Conservation (phyloP, 2,113 vertebrate genomes). For the Chaetodon auriga region DNA sequence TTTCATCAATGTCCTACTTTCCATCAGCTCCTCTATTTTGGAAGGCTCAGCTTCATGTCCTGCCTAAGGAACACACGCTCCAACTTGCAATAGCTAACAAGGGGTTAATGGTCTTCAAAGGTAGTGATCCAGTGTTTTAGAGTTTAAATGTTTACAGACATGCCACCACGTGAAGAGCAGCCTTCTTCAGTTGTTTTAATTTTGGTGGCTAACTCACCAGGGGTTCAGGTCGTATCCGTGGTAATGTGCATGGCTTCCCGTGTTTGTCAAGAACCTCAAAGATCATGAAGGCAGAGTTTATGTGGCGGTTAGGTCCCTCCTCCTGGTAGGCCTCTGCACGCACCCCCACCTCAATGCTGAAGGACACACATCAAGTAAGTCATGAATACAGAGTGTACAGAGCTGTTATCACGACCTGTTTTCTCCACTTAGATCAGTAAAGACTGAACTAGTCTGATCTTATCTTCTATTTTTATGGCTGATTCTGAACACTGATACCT, state of each 20-base stretch:
- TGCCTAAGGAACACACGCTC: too few relatives aligned
- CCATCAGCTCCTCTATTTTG: too few relatives aligned
- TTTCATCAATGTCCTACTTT: too few relatives aligned
- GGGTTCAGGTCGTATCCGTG: slow-evolving; percentile 88
- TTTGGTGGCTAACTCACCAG: slow-evolving; percentile 79
- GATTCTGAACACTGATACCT: slow-evolving; percentile 74
- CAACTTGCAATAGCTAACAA: too few relatives aligned
- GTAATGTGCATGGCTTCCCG: slow-evolving; percentile 83
- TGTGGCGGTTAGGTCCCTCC: slow-evolving; percentile 86
- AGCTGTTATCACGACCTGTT: background rate
- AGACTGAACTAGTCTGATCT: background rate
- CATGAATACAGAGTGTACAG: background rate
- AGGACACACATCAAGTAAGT: background rate
- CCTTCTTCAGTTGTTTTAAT: background rate
- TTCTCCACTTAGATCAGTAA: background rate
- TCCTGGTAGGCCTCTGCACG: slow-evolving; percentile 91
- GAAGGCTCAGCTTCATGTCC: too few relatives aligned
- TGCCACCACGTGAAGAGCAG: background rate
- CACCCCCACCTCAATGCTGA: slow-evolving; percentile 97
- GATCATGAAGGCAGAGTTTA: slow-evolving; percentile 97
- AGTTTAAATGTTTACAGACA: too few relatives aligned
- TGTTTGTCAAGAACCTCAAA: slow-evolving; percentile 89
- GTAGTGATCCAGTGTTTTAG: too few relatives aligned
- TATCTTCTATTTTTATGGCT: background rate
- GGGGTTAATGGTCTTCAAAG: too few relatives aligned